phyloP scores from a whole-genome alignment of 2,888 invertebrate species.

The Cantharis nigra region DNA sequence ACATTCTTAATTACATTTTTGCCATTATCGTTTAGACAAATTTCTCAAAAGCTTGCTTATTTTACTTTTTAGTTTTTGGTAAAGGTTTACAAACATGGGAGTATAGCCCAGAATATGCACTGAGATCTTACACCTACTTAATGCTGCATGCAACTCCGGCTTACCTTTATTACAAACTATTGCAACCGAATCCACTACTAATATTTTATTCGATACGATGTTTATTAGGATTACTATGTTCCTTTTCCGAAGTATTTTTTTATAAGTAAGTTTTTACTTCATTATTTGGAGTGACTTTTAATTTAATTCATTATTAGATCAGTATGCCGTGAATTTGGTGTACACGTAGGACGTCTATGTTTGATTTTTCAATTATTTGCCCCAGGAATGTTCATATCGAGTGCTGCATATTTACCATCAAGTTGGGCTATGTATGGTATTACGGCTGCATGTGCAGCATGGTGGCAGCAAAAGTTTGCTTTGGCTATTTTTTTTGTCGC shows the following conservation, averaged over 20 bases:
- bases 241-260: slow-evolving; percentile 88
- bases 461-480: slow-evolving; percentile 82
- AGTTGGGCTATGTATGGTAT: slow-evolving; percentile 93
- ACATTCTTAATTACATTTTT: background rate
- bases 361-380: slow-evolving; percentile 80
- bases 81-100: slow-evolving; percentile 99
- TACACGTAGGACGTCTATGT: slow-evolving; percentile 84
- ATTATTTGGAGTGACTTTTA: background rate
- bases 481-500: slow-evolving; percentile 84
- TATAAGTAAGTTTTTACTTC: slow-evolving; percentile 74
- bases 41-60: background rate
- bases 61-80: slow-evolving; percentile 74
- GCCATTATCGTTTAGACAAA: slow-evolving; percentile 12
- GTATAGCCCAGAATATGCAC: slow-evolving; percentile 92
- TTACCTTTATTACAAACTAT: slow-evolving; percentile 74
- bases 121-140: slow-evolving; percentile 93
- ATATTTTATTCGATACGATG: slow-evolving; percentile 89
- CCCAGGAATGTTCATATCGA: slow-evolving; percentile 88
- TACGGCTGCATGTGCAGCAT: slow-evolving; percentile 82
- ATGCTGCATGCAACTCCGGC: slow-evolving; percentile 88
- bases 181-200: slow-evolving; percentile 79
- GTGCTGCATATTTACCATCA: slow-evolving; percentile 89
- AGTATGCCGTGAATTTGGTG: slow-evolving; percentile 87
- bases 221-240: slow-evolving; percentile 77
- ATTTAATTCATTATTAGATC: slow-evolving; percentile 64